Percentiles rank a stretch among this genome's conserved stretches.
Evolutionary conservation across 2,113 vertebrate species (phyloP).

Genomic region (Hyla sarda): DNA sequence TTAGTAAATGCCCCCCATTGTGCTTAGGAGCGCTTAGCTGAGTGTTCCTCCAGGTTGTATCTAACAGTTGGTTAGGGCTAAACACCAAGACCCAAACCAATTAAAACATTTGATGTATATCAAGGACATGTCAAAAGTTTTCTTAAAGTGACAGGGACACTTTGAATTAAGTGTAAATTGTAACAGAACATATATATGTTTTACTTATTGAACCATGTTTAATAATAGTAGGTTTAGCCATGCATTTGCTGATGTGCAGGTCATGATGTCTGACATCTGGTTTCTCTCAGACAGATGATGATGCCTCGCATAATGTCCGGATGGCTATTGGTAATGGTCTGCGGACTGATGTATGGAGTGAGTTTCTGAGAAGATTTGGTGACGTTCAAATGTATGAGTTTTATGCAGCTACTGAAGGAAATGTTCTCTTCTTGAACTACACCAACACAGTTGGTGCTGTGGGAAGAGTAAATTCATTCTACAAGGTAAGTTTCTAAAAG

Average conservation of each 20-base stretch:
- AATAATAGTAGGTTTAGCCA: neutral
- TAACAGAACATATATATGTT: no score
- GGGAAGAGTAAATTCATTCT: slow-evolving; percentile 78
- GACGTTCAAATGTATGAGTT: slow-evolving; percentile 81
- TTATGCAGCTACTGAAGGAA: slow-evolving; percentile 88
- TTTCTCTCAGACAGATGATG: slow-evolving; percentile 76
- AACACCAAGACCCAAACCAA: no score
- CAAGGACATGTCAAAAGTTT: no score
- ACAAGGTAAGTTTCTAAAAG: slow-evolving; percentile 72
- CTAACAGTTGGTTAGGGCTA: no score
- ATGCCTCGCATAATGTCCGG: slow-evolving; percentile 81
- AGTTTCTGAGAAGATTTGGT: slow-evolving; percentile 84
- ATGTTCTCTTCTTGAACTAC: slow-evolving; percentile 85
- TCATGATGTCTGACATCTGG: neutral
- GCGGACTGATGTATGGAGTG: slow-evolving; percentile 83
- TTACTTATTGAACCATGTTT: neutral
- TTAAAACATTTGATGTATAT: no score
- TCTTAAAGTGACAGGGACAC: no score
- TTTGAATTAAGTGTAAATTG: no score
- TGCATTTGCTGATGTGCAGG: neutral
- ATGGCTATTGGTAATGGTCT: slow-evolving; percentile 85
- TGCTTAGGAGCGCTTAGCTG: no score
- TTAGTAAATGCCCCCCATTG: no score
- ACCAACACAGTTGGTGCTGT: slow-evolving; percentile 81
- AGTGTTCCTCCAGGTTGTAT: no score